Evolutionary conservation across 2,797 vertebrate species (phyloP).

Genomic region (Xenops minutus): DNA sequence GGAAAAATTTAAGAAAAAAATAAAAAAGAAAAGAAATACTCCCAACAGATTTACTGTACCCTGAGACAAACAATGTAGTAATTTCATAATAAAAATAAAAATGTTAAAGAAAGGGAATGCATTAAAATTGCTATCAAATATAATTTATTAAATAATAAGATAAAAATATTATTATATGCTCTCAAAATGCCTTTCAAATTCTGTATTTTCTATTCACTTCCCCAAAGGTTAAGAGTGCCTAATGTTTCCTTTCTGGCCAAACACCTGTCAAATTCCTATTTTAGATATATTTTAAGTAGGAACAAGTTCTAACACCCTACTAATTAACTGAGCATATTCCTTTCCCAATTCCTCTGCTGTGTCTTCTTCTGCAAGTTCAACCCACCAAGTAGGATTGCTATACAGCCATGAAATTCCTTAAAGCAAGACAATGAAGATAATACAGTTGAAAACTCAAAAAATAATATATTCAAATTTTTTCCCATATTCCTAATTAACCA

Average conservation of each 20-base stretch:
- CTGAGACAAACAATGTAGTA: neutral
- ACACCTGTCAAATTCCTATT: slow-evolving; percentile 67
- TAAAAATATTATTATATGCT: neutral
- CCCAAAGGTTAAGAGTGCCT: slow-evolving; percentile 24
- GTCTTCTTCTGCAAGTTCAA: neutral
- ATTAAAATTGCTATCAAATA: neutral
- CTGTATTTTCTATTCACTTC: neutral
- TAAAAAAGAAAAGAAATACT: neutral
- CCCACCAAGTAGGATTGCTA: neutral
- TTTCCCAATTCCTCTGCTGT: slow-evolving; percentile 21
- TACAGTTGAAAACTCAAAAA: slow-evolving; percentile 11
- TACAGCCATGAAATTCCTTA: slow-evolving; percentile 22
- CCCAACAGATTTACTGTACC: neutral
- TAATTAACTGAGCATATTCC: slow-evolving; percentile 67
- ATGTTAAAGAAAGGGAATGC: neutral
- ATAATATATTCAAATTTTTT: slow-evolving; percentile 57
- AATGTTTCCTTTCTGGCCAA: slow-evolving; percentile 50
- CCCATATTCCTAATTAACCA: slow-evolving; percentile 47
- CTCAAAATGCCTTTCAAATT: neutral
- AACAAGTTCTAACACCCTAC: slow-evolving; percentile 52
- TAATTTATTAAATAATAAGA: neutral
- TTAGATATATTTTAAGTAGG: slow-evolving; percentile 67
- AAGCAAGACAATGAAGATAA: slow-evolving; percentile 38
- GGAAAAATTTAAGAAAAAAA: neutral
- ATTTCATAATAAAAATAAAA: neutral